Base-by-base conservation (phyloP, 1,140 invertebrate species). In the Platyscapa corneri region DNA sequence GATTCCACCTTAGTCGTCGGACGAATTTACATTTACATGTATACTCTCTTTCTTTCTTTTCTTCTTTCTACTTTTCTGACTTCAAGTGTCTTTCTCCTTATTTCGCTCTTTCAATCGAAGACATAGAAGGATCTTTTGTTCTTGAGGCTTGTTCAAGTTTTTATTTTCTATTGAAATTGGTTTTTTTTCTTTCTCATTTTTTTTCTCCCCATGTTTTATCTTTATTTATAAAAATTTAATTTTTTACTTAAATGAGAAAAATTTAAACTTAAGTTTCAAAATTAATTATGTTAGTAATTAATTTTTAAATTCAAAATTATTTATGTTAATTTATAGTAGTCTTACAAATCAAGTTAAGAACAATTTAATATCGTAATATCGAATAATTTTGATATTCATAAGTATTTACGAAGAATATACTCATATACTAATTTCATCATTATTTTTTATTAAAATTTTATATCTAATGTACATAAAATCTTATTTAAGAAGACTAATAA, bases 11-110 rank as follows among this genome's bases (percentile, higher is more conserved):
- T 16, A 46, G 14, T 3, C 42, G 18, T 74, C 34, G 53, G 56
- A 3, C 72, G 37, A 53, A 83, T 75, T 83, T 83, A 37, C 37
- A 76, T 83, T 76, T 64, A 46, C 3, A 34, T 32, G n/a, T 32
- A 10, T 1, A 20, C 1, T 18, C 16, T 79, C 34, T 64, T 64
- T 27, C 3, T 12, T 77, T 77, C 34, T 34, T 10, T n/a, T 27
- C 34, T 27, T 27, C 32, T 79, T 60, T 39, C 20, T 72, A 16
- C 20, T 2, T 2, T 42, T 30, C 6, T 46, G 12, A 46, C 6
- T 46, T 5, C 42, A 23, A 75, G 49, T 32, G 37, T 46, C 37
- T 64, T 74, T 83, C 16, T 56, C 46, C 27, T 30, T 14, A 18
- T 30, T 2, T 7, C 18, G n/a, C 20, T 27, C 20, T n/a, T 60